Base-by-base conservation (phyloP, 2,797 vertebrate species). In the Hirundo rustica region DNA sequence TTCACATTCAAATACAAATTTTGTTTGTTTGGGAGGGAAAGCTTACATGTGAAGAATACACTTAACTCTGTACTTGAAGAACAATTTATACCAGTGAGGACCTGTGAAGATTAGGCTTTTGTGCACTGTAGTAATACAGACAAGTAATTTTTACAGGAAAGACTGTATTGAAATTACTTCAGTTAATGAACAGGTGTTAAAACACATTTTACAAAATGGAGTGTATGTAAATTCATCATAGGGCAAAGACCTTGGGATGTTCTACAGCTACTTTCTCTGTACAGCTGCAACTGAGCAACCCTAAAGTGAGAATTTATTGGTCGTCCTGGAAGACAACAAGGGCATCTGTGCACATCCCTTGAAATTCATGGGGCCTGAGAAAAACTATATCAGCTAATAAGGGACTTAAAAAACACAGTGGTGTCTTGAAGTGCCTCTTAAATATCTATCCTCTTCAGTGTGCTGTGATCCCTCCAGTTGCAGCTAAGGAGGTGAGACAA, bases 201-300 rank as follows among this genome's bases (percentile, higher is more conserved):
- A 90, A 45, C 32, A 78, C 36, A 54, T 80, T 89, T 85, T 38
- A 83, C 13, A 91, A 94, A 94, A 93, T 75, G 2, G 93, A 92
- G 27, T 62, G 22, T 38, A 87, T 71, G 50, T 55, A 72, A 95
- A 91, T 89, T 75, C 72, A 81, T 77, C 34, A 57, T 13, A 70
- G 26, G 34, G 23, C 58, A 80, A 87, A 92, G 61, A 88, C 45
- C 60, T 58, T 85, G 84, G 44, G 36, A 88, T 0, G 0, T 55
- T 82, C 44, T 92, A 79, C 60, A 81, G 6, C 29, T 55, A 47
- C 42, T 71, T 89, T 79, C 51, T 48, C 16, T 21, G 16, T 65
- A 68, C 10, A 74, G 54, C 25, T 88, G 72, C 20, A 89, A 74
- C 50, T 66, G 58, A 90, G 47, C 66, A 60, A 64, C 61, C 22